These are phyloP conservation scores for Cettia cetti DNA, from an alignment of 2,113 vertebrate genomes.

Conservation along the genomic window DNA sequence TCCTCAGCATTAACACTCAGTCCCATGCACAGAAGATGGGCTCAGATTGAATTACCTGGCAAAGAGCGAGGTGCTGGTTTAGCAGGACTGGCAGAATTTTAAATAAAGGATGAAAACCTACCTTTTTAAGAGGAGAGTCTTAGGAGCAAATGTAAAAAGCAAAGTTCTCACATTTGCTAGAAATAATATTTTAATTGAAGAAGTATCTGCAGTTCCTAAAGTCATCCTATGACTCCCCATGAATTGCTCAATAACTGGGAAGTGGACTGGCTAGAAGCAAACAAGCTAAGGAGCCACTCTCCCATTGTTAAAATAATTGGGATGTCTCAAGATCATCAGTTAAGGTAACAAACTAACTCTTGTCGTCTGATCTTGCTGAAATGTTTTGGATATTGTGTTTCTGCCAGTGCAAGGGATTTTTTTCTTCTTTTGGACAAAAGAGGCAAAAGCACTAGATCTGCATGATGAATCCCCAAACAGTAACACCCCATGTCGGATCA, in stretches of 20 bases:
- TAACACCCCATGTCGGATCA: neutral
- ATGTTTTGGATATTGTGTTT: conserved; percentile 1
- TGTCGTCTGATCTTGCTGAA: conserved; percentile 10
- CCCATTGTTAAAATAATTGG: conserved; percentile 1
- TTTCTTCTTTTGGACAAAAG: conserved; percentile 3
- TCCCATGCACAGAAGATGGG: neutral
- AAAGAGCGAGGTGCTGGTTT: neutral
- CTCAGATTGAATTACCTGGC: neutral
- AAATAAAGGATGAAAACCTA: neutral
- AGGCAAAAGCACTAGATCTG: neutral
- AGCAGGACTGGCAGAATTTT: neutral
- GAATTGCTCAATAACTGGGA: neutral
- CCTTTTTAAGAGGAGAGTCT: neutral
- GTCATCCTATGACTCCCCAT: neutral
- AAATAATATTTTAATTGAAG: neutral
- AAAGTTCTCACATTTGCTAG: neutral
- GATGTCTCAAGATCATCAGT: neutral
- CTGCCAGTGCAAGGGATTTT: conserved; percentile 4
- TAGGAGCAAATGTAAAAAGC: neutral
- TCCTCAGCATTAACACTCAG: neutral
- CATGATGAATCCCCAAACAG: neutral
- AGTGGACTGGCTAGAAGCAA: neutral
- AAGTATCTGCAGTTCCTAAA: neutral
- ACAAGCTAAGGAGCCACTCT: neutral
- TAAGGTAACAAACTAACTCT: neutral